Conservation (phyloP, 2,797 vertebrate species). For the Lerista edwardsae region DNA sequence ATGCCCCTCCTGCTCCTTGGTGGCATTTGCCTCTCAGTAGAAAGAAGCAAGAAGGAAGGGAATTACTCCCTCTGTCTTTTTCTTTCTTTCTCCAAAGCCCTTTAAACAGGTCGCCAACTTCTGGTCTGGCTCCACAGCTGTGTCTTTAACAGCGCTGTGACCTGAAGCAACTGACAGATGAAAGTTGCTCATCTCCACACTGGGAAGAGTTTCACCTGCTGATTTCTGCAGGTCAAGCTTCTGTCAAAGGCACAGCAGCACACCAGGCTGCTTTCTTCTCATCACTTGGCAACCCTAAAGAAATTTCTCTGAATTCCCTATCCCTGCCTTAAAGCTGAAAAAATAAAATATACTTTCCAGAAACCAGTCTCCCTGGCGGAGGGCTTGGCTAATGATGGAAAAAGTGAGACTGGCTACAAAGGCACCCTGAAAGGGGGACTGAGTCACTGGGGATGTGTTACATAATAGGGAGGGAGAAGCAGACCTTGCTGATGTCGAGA, state of each 20-base stretch:
- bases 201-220: not conserved
- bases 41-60: not conserved
- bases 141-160: not conserved
- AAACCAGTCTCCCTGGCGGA: conserved; percentile 15
- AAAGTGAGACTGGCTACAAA: not conserved
- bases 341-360: not conserved
- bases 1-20: too few species aligned
- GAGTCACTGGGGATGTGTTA: conserved; percentile 11
- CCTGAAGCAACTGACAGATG: not conserved
- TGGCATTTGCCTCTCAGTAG: not conserved
- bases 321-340: conserved; percentile 18
- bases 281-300: not conserved
- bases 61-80: not conserved
- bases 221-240: not conserved
- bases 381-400: not conserved
- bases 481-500: not conserved
- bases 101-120: conserved; percentile 1
- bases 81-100: not conserved
- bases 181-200: not conserved
- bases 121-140: not conserved
- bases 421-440: conserved; percentile 4
- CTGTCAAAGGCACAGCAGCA: not conserved
- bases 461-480: not conserved
- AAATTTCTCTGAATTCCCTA: not conserved
- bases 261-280: not conserved